phyloP scores from a whole-genome alignment of 2,797 vertebrate genomes.

The Vipera ursinii region DNA sequence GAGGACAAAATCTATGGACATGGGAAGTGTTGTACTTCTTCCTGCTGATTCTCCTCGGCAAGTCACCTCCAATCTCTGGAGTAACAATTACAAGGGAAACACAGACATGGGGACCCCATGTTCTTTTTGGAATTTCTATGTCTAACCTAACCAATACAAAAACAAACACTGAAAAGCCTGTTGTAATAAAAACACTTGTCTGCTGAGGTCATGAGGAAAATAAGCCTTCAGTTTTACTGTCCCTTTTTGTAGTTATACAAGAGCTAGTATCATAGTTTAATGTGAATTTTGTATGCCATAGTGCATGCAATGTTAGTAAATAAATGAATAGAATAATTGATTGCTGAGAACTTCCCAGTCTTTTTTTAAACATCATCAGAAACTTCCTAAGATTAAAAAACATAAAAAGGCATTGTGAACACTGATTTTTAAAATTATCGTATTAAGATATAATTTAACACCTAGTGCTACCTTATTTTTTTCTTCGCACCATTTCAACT shows the following conservation, averaged over 20 bases:
- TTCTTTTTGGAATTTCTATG: not conserved
- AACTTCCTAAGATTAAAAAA: constrained; percentile 21
- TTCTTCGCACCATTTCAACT: not conserved
- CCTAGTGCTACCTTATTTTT: constrained; percentile 23
- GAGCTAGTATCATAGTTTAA: not conserved
- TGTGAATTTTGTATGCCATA: not conserved
- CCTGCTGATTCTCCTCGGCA: not conserved
- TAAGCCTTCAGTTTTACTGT: not conserved
- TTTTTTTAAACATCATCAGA: not conserved
- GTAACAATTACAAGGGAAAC: constrained; percentile 18
- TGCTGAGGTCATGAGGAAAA: not conserved
- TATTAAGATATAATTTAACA: not conserved
- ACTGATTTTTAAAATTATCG: constrained; percentile 25
- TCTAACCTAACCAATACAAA: constrained; percentile 20
- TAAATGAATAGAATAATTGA: not conserved
- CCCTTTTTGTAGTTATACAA: not conserved
- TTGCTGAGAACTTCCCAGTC: not conserved
- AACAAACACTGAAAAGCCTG: not conserved
- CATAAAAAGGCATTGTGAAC: constrained; percentile 1
- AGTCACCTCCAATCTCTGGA: not conserved
- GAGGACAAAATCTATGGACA: not conserved
- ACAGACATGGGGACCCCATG: not conserved
- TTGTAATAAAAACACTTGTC: constrained; percentile 15
- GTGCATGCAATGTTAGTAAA: not conserved
- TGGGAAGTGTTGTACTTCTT: not conserved